phyloP scores from a whole-genome alignment of 2,797 vertebrate genomes.

The Acrocephalus scirpaceus region DNA sequence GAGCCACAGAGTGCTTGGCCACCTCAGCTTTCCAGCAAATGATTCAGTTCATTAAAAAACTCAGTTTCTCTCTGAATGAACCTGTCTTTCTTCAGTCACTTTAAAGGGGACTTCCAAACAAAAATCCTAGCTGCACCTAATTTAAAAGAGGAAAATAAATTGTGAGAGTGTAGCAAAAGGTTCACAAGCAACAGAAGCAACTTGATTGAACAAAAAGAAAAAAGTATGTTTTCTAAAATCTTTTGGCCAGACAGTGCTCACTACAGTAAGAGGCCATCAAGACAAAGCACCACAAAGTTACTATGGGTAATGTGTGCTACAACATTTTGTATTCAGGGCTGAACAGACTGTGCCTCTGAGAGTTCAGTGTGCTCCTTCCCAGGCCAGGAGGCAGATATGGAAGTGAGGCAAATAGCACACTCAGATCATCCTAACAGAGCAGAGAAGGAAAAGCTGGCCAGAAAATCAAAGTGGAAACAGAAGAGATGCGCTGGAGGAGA shows the following conservation, averaged over 20 bases:
- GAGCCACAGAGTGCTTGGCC: not conserved
- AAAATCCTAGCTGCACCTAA: not conserved
- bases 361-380: not conserved
- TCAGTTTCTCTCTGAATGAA: not conserved
- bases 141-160: not conserved
- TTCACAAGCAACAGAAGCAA: not conserved
- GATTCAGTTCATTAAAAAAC: not conserved
- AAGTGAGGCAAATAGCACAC: not conserved
- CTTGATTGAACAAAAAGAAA: not conserved
- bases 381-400: not conserved
- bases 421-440: not conserved
- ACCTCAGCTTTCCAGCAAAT: not conserved
- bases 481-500: not conserved
- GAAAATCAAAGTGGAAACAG: slow-evolving; percentile 48
- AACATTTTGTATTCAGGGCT: not conserved
- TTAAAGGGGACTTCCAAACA: not conserved
- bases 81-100: not conserved
- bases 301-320: not conserved
- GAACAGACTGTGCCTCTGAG: not conserved
- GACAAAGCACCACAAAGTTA: not conserved
- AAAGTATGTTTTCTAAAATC: not conserved
- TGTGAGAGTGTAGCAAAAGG: not conserved
- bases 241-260: not conserved
- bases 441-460: slow-evolving; percentile 3
- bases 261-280: not conserved